These are phyloP conservation scores for Polypedilum vanderplanki DNA, from an alignment of 1,140 invertebrate genomes.

Conservation along the genomic window DNA sequence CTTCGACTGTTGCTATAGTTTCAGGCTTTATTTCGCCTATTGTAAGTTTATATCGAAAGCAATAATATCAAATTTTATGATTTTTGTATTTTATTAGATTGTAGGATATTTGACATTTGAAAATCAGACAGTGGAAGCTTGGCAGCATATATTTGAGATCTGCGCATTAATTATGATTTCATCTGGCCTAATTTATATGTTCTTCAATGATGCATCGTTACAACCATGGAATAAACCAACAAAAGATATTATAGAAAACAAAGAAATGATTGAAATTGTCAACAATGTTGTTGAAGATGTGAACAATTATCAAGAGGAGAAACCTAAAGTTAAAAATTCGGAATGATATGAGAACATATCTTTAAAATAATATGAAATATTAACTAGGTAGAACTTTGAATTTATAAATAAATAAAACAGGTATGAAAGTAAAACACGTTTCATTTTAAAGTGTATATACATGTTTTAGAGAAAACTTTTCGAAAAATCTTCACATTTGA, in stretches of 20 bases:
- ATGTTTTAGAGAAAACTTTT: no score
- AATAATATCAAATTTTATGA: neutral
- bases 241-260: neutral
- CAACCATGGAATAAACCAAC: slow-evolving; percentile 49
- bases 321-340: no score
- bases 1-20: slow-evolving; percentile 44
- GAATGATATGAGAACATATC: no score
- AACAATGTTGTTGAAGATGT: neutral
- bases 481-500: no score
- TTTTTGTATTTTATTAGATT: neutral
- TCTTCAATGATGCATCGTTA: slow-evolving; percentile 49
- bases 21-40: slow-evolving; percentile 48
- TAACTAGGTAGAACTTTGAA: no score
- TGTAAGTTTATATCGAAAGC: slow-evolving; percentile 44
- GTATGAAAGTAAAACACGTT: no score
- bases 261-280: neutral
- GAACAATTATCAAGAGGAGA: neutral
- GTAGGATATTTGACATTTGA: neutral
- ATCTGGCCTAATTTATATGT: slow-evolving; percentile 45
- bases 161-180: slow-evolving; percentile 44
- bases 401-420: no score
- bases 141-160: slow-evolving; percentile 53
- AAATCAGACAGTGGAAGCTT: slow-evolving; percentile 50
- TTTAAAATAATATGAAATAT: no score
- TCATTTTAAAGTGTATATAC: no score